Conservation (phyloP, 2,797 vertebrate genomes). For the Orientallactaga sibirica region DNA sequence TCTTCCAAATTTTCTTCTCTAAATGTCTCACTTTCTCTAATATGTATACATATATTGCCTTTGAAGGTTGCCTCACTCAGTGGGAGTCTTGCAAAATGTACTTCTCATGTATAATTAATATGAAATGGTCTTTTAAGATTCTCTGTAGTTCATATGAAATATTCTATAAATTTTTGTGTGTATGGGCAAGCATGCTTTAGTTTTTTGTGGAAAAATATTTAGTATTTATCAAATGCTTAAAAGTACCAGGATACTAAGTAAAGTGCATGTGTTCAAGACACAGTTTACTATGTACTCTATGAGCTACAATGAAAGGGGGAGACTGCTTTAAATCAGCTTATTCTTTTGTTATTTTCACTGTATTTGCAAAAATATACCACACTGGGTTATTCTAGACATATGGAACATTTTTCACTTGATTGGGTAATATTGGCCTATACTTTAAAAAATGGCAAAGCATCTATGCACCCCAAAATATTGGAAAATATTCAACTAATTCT, state of each 20-base stretch:
- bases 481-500: not conserved
- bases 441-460: not conserved
- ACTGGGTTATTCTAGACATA: not conserved
- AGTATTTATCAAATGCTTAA: constrained; percentile 28
- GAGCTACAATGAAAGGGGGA: not conserved
- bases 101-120: not conserved
- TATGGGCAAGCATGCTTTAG: not conserved
- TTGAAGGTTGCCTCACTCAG: not conserved
- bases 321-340: not conserved
- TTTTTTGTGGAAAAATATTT: not conserved
- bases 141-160: not conserved
- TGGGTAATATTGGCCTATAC: not conserved
- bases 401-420: not conserved
- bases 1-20: not conserved
- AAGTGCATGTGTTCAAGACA: not conserved
- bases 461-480: not conserved
- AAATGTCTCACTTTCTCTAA: not conserved
- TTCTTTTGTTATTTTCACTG: not conserved
- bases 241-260: not conserved
- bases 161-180: not conserved
- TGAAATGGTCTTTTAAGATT: not conserved
- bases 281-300: not conserved
- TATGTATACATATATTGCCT: not conserved
- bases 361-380: not conserved
- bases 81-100: not conserved